Evolutionary conservation across 2,797 vertebrate genomes (phyloP).

Genomic region (Notoglanidium macrostoma): DNA sequence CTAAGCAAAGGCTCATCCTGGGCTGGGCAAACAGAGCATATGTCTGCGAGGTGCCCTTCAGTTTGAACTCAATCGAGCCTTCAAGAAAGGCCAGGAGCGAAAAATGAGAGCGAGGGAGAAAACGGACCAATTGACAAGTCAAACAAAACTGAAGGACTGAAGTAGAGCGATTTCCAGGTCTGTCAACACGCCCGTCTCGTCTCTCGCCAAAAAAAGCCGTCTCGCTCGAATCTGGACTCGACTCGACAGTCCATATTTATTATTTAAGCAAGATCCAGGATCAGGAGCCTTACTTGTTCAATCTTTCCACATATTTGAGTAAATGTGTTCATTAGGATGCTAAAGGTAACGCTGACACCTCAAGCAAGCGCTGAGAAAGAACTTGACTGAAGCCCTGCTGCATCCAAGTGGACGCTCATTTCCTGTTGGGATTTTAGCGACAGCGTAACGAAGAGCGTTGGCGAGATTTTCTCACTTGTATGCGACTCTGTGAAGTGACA

Average conservation of each 20-base stretch:
- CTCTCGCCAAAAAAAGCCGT: constrained; percentile 1
- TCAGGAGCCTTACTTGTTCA: background rate
- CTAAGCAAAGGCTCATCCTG: constrained; percentile 42
- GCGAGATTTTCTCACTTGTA: background rate
- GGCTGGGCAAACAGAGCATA: constrained; percentile 34
- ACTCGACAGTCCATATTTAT: background rate
- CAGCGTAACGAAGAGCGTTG: background rate
- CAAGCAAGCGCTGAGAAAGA: background rate
- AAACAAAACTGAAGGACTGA: constrained; percentile 37
- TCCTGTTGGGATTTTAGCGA: background rate
- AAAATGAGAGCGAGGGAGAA: background rate
- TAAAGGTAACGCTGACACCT: background rate
- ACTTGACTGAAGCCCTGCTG: background rate
- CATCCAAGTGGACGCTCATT: background rate
- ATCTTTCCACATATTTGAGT: background rate
- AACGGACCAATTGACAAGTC: constrained; percentile 37
- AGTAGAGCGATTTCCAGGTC: constrained; percentile 19
- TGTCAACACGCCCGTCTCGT: constrained; percentile 22
- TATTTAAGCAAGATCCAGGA: constrained; percentile 6
- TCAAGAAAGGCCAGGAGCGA: background rate
- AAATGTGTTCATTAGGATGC: background rate
- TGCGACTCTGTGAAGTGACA: background rate
- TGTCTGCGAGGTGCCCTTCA: constrained; percentile 31
- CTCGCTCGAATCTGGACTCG: background rate
- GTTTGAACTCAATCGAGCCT: constrained; percentile 24